phyloP scores from a whole-genome alignment of 2,113 vertebrate species.

The Strix aluco region DNA sequence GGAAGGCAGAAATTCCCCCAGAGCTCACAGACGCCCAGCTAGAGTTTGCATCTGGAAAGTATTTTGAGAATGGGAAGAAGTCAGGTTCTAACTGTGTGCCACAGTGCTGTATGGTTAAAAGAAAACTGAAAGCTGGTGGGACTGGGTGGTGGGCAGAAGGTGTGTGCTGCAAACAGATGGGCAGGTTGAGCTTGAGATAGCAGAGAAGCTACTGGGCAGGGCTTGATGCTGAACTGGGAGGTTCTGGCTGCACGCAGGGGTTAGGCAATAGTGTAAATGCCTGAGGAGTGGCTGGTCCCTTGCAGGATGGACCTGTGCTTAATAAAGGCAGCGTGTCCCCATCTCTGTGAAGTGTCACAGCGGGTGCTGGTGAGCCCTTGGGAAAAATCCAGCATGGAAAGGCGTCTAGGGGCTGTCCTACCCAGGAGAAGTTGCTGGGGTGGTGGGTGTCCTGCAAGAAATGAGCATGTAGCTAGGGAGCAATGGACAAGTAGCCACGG shows the following conservation, averaged over 20 bases:
- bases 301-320: background rate
- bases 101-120: rapidly evolving
- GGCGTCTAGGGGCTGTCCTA: background rate
- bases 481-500: background rate
- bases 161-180: background rate
- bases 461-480: background rate
- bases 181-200: background rate
- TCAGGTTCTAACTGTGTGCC: background rate
- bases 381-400: background rate
- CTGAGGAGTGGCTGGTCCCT: background rate
- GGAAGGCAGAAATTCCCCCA: background rate
- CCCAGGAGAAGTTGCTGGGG: background rate
- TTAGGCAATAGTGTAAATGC: background rate
- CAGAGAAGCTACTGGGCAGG: background rate
- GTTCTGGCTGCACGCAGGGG: background rate
- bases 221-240: background rate
- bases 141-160: background rate
- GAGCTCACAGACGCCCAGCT: background rate
- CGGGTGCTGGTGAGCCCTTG: background rate
- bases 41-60: background rate
- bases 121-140: background rate
- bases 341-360: rapidly evolving
- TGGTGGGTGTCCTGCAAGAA: background rate
- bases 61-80: background rate
- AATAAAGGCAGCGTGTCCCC: background rate